Evolutionary conservation across 2,113 vertebrate species (phyloP).

Genomic region (Tringa solitaria): DNA sequence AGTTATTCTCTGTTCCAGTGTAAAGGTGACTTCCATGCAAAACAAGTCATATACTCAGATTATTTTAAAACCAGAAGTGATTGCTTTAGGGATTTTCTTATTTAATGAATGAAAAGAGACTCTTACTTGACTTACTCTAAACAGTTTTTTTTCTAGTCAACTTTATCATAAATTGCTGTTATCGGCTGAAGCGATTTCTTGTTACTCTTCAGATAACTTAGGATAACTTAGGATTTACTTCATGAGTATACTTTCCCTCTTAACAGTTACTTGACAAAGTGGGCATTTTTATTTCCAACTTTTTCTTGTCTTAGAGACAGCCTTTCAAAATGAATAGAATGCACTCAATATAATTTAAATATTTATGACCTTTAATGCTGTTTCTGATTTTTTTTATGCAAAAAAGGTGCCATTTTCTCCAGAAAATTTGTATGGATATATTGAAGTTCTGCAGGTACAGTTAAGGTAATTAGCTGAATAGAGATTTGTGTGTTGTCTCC

Average conservation of each 20-base stretch:
- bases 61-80: background rate
- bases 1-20: background rate
- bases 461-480: background rate
- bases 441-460: background rate
- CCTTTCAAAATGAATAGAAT: background rate
- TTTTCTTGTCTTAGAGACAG: background rate
- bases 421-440: background rate
- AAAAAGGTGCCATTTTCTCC: background rate
- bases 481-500: background rate
- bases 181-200: background rate
- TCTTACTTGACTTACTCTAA: background rate
- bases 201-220: background rate
- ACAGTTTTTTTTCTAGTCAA: background rate
- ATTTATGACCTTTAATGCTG: background rate
- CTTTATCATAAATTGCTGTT: background rate
- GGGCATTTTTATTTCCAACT: background rate
- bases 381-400: background rate
- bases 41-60: background rate
- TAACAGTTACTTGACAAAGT: background rate
- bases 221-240: background rate
- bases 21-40: slow-evolving; percentile 32
- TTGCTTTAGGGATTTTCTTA: background rate
- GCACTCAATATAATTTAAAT: background rate
- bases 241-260: background rate
- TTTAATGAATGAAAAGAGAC: background rate